Conservation (phyloP, 2,797 vertebrate species). For the Neomorphus geoffroyi region DNA sequence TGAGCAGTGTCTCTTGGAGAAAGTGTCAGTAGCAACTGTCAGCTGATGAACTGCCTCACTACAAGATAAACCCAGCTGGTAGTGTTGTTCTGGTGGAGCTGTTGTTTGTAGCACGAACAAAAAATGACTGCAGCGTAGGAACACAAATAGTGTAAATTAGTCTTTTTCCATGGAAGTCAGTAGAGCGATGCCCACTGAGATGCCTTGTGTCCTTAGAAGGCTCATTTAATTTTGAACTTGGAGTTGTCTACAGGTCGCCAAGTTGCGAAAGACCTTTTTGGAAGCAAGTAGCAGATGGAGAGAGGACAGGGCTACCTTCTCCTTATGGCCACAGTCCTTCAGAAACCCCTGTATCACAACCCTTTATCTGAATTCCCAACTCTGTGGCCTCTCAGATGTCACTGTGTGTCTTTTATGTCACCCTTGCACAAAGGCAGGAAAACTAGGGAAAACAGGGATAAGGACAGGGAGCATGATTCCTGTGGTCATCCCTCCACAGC, state of each 20-base stretch:
- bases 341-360: background rate
- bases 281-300: background rate
- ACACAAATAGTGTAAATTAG: background rate
- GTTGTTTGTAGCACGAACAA: background rate
- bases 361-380: background rate
- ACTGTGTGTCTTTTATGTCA: background rate
- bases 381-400: background rate
- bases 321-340: background rate
- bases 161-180: background rate
- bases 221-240: background rate
- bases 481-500: background rate
- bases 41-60: background rate
- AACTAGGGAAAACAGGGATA: background rate
- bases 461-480: rapidly evolving
- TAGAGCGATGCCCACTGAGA: background rate
- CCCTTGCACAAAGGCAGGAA: background rate
- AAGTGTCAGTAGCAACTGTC: background rate
- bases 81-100: background rate
- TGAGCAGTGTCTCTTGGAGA: background rate
- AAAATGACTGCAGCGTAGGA: background rate
- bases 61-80: background rate
- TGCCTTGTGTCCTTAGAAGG: background rate
- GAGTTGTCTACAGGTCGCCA: background rate
- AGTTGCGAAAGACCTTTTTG: background rate
- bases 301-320: background rate